A percentile compares a stretch with the other conserved stretches of the same genome.
phyloP scores from a whole-genome alignment of 2,888 invertebrate species.

The Venustoraphidia nigricollis region DNA sequence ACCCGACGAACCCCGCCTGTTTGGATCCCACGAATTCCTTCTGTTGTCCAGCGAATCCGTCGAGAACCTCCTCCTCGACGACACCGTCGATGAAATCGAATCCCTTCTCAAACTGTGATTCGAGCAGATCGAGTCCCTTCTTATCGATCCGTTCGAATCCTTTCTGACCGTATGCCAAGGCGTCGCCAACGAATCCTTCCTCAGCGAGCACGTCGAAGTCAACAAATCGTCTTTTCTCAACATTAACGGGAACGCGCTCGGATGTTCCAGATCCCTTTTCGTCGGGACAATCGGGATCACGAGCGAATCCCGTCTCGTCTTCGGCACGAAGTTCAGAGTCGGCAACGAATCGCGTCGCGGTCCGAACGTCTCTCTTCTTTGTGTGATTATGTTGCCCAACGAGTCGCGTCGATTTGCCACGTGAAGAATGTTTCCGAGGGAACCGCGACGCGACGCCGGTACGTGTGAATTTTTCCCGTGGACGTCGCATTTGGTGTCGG shows the following conservation, averaged over 20 bases:
- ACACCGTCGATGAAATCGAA: slow-evolving; percentile 33
- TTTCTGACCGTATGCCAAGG: background rate
- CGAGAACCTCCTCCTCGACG: slow-evolving; percentile 35
- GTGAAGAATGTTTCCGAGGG: slow-evolving; percentile 36
- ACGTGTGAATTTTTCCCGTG: slow-evolving; percentile 35
- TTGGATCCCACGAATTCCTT: slow-evolving; percentile 54
- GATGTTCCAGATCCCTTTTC: slow-evolving; percentile 45
- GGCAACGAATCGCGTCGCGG: slow-evolving; percentile 31
- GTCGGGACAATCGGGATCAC: slow-evolving; percentile 39
- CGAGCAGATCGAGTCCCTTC: slow-evolving; percentile 19
- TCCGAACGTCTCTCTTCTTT: slow-evolving; percentile 23
- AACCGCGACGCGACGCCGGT: slow-evolving; percentile 38
- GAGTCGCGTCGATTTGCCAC: slow-evolving; percentile 42
- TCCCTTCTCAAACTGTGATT: slow-evolving; percentile 24
- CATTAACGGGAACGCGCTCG: slow-evolving; percentile 53
- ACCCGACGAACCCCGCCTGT: slow-evolving; percentile 44
- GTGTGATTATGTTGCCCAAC: slow-evolving; percentile 25
- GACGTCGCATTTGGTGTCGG: slow-evolving; percentile 53
- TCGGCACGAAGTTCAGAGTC: slow-evolving; percentile 19
- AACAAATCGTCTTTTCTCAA: slow-evolving; percentile 38
- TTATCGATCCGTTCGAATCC: slow-evolving; percentile 19
- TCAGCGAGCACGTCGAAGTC: slow-evolving; percentile 19
- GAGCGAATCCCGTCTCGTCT: slow-evolving; percentile 46
- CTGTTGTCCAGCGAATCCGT: slow-evolving; percentile 56
- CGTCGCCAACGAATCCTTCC: slow-evolving; percentile 15